phyloP scores from a whole-genome alignment of 2,113 vertebrate species.

The Passer domesticus region DNA sequence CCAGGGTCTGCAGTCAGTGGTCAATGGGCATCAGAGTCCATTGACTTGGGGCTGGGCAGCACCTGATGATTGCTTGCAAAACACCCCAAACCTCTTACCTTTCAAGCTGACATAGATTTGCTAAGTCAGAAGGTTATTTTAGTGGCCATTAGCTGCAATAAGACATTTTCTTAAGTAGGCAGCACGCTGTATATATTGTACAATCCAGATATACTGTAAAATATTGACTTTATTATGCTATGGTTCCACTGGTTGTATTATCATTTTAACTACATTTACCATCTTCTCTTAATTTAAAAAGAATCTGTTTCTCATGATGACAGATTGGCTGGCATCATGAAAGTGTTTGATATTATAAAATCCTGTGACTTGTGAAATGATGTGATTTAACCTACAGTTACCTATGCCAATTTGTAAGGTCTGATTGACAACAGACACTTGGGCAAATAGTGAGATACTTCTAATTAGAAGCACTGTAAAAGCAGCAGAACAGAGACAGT shows the following conservation, averaged over 20 bases:
- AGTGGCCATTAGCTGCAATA: not conserved
- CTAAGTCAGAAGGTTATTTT: not conserved
- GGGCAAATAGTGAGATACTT: not conserved
- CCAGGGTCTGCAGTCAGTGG: not conserved
- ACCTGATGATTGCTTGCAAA: not conserved
- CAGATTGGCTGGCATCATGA: constrained; percentile 60
- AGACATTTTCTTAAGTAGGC: not conserved
- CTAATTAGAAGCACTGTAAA: not conserved
- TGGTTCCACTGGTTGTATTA: not conserved
- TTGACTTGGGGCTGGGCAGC: not conserved
- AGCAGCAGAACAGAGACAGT: not conserved
- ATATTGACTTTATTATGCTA: not conserved
- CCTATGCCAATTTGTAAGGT: constrained; percentile 5
- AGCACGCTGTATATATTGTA: not conserved
- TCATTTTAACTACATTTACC: not conserved
- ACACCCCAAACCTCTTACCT: not conserved
- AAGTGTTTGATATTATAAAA: constrained; percentile 64
- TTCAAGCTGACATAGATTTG: not conserved
- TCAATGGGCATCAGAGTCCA: not conserved
- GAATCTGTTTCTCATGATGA: constrained; percentile 58
- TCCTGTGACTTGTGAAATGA: constrained; percentile 50
- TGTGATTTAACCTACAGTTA: constrained; percentile 44
- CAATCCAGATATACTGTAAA: not conserved
- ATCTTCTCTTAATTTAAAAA: constrained; percentile 28
- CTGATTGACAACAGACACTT: constrained; percentile 40